Percentiles rank a stretch among this genome's conserved stretches.
phyloP scores from a whole-genome alignment of 2,113 vertebrate genomes.

The Salvelinus sp. region DNA sequence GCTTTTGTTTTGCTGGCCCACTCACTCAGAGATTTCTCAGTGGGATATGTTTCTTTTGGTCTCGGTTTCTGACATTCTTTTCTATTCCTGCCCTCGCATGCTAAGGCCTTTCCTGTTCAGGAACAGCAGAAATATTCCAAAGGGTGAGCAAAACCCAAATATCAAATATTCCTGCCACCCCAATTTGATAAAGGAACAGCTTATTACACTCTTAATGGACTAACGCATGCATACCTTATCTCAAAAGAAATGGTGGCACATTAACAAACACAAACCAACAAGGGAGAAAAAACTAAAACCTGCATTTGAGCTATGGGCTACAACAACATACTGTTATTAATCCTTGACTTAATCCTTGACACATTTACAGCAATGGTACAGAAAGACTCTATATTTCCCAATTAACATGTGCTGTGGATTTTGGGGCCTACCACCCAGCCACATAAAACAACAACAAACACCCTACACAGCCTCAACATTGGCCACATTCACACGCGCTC shows the following conservation, averaged over 20 bases:
- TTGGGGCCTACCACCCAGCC: too few relatives aligned
- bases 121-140: conserved; percentile 28
- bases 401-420: too few relatives aligned
- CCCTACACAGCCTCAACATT: not conserved
- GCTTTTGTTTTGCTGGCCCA: conserved; percentile 15
- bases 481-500: not conserved
- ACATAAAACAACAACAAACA: not conserved
- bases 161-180: conserved; percentile 31
- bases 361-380: not conserved
- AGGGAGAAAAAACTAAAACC: not conserved
- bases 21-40: conserved; percentile 12
- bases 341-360: conserved; percentile 22
- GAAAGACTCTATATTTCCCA: too few relatives aligned
- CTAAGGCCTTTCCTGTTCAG: conserved; percentile 37
- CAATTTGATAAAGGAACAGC: not conserved
- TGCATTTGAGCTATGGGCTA: not conserved
- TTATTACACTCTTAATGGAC: conserved; percentile 1
- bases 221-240: not conserved
- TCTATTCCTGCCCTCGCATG: conserved; percentile 32
- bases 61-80: conserved; percentile 57
- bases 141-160: too few relatives aligned
- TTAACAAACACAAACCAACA: not conserved
- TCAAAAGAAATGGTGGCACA: too few relatives aligned
- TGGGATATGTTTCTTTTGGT: conserved; percentile 63
- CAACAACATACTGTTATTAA: not conserved